These are phyloP conservation scores for Isurus oxyrinchus DNA, from an alignment of 2,113 vertebrate species.

Conservation along the genomic window DNA sequence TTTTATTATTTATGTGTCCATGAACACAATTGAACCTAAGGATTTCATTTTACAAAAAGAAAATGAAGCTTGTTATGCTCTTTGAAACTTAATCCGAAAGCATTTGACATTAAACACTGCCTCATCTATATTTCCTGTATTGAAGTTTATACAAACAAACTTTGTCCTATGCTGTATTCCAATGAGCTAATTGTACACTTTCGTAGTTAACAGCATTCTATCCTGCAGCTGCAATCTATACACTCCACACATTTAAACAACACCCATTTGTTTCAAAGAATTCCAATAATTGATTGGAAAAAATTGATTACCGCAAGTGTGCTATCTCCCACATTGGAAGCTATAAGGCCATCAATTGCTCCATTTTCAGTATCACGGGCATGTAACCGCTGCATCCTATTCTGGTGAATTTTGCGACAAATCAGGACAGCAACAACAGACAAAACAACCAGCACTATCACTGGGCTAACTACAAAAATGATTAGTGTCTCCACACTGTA, in stretches of 20 bases:
- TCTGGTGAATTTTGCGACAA: slow-evolving; percentile 59
- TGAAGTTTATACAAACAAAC: neutral
- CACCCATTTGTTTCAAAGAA: neutral
- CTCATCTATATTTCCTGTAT: neutral
- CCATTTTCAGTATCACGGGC: slow-evolving; percentile 60
- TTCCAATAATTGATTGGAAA: neutral
- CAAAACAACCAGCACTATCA: slow-evolving; percentile 55
- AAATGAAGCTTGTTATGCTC: neutral
- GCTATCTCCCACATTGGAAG: slow-evolving; percentile 63
- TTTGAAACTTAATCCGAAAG: neutral
- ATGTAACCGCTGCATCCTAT: slow-evolving; percentile 55
- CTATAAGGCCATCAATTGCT: slow-evolving; percentile 62
- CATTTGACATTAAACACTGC: neutral
- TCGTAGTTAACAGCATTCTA: neutral
- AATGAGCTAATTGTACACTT: neutral
- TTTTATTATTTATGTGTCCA: neutral
- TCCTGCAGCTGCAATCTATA: no score
- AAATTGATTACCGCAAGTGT: slow-evolving; percentile 56
- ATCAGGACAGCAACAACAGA: slow-evolving; percentile 51
- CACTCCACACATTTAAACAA: neutral
- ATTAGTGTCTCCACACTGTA: slow-evolving; percentile 28
- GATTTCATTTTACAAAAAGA: neutral
- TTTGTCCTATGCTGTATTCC: neutral
- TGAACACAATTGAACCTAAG: neutral
- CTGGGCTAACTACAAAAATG: slow-evolving; percentile 53